These are phyloP conservation scores for Hirudo medicinalis DNA, from an alignment of 1,140 invertebrate genomes.

Conservation along the genomic window DNA sequence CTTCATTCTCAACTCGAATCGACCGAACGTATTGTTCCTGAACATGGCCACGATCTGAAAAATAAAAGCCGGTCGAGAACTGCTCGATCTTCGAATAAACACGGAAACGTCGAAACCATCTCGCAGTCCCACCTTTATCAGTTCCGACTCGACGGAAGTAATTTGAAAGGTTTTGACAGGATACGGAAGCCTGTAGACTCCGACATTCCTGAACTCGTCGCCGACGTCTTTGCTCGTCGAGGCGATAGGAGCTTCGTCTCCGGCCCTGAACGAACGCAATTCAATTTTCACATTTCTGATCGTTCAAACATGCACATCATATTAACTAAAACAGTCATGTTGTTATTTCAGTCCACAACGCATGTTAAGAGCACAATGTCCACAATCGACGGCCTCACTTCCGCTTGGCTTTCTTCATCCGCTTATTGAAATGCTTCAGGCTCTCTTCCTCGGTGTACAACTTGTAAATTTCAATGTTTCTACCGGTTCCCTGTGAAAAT, in stretches of 20 bases:
- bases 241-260: too few relatives aligned
- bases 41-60: not conserved
- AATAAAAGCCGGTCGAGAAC: not conserved
- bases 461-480: slow-evolving; percentile 66
- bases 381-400: too few relatives aligned
- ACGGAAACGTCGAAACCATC: too few relatives aligned
- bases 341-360: too few relatives aligned
- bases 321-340: too few relatives aligned
- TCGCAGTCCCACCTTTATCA: not conserved
- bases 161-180: slow-evolving; percentile 1
- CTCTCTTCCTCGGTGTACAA: slow-evolving; percentile 64
- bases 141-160: not conserved
- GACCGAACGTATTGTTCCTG: slow-evolving; percentile 1
- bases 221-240: too few relatives aligned
- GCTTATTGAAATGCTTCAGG: slow-evolving; percentile 53
- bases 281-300: too few relatives aligned
- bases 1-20: not conserved
- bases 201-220: not conserved
- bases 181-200: not conserved
- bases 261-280: too few relatives aligned
- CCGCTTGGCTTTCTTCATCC: slow-evolving; percentile 51
- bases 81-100: not conserved
- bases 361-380: too few relatives aligned
- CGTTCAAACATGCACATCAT: too few relatives aligned
- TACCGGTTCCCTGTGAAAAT: slow-evolving; percentile 53